Conservation (phyloP, 2,888 invertebrate genomes). For the Tyria jacobaeae region DNA sequence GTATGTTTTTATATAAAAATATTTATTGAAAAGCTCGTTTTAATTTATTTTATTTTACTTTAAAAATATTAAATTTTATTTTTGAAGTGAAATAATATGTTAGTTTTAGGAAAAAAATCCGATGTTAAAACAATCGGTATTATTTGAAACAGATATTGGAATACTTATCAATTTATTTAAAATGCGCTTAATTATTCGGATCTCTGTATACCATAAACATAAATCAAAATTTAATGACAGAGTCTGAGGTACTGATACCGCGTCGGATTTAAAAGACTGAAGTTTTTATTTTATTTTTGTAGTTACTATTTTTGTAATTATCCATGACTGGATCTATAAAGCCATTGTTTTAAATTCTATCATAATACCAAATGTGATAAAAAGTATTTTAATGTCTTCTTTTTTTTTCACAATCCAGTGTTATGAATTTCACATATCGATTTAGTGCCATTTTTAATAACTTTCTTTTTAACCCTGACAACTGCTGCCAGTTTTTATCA, state of each 20-base stretch:
- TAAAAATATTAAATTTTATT: conserved; percentile 49
- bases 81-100: conserved; percentile 65
- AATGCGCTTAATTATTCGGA: conserved; percentile 47
- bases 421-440: conserved; percentile 61
- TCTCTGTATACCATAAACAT: conserved; percentile 43
- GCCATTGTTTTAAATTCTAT: conserved; percentile 73
- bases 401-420: conserved; percentile 53
- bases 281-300: conserved; percentile 70
- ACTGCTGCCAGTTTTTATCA: conserved; percentile 62
- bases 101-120: conserved; percentile 68
- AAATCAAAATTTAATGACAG: conserved; percentile 45
- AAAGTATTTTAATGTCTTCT: conserved; percentile 76
- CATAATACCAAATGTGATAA: conserved; percentile 78
- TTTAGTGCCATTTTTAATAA: conserved; percentile 73
- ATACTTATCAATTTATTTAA: conserved; percentile 45
- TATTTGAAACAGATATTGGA: conserved; percentile 60
- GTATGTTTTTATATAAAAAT: conserved; percentile 61
- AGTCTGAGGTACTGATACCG: conserved; percentile 61
- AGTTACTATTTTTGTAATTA: conserved; percentile 69
- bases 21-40: conserved; percentile 72
- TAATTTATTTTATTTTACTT: conserved; percentile 71
- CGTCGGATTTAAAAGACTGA: conserved; percentile 83
- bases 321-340: conserved; percentile 73
- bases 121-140: conserved; percentile 69
- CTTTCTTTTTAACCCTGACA: conserved; percentile 71